These are phyloP conservation scores for Rhodeus uyekii DNA, from an alignment of 2,797 vertebrate genomes.

Conservation along the genomic window DNA sequence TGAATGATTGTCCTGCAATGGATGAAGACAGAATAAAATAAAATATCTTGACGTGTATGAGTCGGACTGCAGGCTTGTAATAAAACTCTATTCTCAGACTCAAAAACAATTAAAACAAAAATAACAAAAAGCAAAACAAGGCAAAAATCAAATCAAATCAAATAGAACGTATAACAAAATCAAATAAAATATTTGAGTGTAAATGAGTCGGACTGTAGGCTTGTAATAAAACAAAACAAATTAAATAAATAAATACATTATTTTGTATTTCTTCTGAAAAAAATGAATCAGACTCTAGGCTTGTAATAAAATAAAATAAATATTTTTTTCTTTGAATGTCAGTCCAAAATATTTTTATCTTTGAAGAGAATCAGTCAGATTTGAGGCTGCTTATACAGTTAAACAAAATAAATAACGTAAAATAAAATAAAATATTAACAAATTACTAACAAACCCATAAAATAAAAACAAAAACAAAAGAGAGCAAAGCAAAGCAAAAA, in stretches of 20 bases:
- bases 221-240: background rate
- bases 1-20: background rate
- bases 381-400: background rate
- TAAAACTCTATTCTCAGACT: too few relatives aligned
- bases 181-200: slow-evolving; percentile 29
- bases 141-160: background rate
- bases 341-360: too few relatives aligned
- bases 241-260: background rate
- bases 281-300: background rate
- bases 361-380: background rate
- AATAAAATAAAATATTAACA: too few relatives aligned
- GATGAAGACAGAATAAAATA: background rate
- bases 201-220: background rate
- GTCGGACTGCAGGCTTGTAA: too few relatives aligned
- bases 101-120: background rate
- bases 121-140: background rate
- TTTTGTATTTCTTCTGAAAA: slow-evolving; percentile 54
- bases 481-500: too few relatives aligned
- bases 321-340: background rate
- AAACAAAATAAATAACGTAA: background rate
- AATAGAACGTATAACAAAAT: too few relatives aligned
- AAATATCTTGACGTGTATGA: too few relatives aligned
- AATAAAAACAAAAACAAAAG: too few relatives aligned
- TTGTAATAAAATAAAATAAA: background rate
- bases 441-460: too few relatives aligned